Evolutionary conservation across 2,797 vertebrate species (phyloP).

Genomic region (Gymnoscopelus braueri): DNA sequence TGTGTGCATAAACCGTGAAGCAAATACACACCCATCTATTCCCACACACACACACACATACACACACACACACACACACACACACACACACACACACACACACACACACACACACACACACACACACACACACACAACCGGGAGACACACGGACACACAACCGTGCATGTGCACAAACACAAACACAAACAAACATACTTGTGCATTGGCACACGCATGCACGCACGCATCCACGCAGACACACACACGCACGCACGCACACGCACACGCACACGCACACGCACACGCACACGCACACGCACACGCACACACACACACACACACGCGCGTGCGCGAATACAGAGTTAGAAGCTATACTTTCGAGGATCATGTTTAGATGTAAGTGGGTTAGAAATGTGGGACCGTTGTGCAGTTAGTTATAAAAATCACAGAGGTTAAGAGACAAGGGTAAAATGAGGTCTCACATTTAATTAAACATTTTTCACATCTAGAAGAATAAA

Average conservation of each 20-base stretch:
- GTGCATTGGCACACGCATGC: background rate
- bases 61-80: background rate
- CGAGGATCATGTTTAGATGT: constrained; percentile 72
- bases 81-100: too few species aligned
- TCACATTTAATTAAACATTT: constrained; percentile 34
- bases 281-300: background rate
- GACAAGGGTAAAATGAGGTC: constrained; percentile 47
- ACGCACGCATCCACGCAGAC: background rate
- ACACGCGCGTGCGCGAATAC: background rate
- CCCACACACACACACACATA: background rate
- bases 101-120: background rate
- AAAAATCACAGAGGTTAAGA: constrained; percentile 51
- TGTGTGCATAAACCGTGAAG: constrained; percentile 67
- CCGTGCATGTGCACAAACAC: background rate
- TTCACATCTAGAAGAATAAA: constrained; percentile 17
- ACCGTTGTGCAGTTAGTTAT: constrained; percentile 47
- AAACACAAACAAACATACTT: background rate
- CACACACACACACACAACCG: background rate
- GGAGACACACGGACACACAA: background rate
- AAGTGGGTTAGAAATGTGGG: constrained; percentile 73
- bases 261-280: background rate
- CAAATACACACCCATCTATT: constrained; percentile 55
- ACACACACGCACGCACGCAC: background rate
- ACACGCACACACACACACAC: background rate
- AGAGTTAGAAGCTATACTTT: constrained; percentile 66